phyloP scores from a whole-genome alignment of 2,888 invertebrate genomes.

The Clitarchus hookeri region DNA sequence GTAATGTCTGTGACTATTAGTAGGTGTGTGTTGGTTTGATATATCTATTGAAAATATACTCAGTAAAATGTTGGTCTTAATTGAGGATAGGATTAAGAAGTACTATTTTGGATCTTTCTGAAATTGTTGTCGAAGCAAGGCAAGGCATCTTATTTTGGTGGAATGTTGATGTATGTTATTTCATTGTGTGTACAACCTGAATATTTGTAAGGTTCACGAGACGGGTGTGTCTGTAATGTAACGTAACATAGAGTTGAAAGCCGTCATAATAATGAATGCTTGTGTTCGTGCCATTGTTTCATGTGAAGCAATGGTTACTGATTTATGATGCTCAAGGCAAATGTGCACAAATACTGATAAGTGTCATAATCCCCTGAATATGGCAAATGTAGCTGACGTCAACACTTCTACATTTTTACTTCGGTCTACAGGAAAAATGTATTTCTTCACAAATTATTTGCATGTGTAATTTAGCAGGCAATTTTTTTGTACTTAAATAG shows the following conservation, averaged over 20 bases:
- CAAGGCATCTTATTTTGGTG: conserved; percentile 23
- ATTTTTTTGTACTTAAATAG: too few relatives aligned
- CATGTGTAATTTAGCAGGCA: too few relatives aligned
- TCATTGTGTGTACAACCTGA: background rate
- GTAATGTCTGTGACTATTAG: background rate
- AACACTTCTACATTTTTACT: too few relatives aligned
- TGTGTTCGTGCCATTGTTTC: background rate
- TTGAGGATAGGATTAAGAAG: background rate
- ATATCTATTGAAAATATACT: background rate
- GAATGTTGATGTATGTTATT: background rate
- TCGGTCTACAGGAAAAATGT: too few relatives aligned
- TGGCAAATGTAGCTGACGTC: too few relatives aligned
- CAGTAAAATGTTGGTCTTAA: background rate
- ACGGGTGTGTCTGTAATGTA: background rate
- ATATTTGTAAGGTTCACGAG: background rate
- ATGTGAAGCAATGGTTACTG: background rate
- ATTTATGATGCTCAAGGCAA: too few relatives aligned
- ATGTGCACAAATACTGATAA: too few relatives aligned
- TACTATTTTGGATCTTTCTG: background rate
- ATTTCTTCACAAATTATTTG: too few relatives aligned
- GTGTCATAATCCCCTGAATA: too few relatives aligned
- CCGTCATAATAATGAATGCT: background rate
- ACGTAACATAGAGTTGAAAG: background rate
- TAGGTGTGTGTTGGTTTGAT: conserved; percentile 12
- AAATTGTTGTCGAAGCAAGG: conserved; percentile 19